phyloP scores from a whole-genome alignment of 2,113 vertebrate genomes.

The Raja brachyura region DNA sequence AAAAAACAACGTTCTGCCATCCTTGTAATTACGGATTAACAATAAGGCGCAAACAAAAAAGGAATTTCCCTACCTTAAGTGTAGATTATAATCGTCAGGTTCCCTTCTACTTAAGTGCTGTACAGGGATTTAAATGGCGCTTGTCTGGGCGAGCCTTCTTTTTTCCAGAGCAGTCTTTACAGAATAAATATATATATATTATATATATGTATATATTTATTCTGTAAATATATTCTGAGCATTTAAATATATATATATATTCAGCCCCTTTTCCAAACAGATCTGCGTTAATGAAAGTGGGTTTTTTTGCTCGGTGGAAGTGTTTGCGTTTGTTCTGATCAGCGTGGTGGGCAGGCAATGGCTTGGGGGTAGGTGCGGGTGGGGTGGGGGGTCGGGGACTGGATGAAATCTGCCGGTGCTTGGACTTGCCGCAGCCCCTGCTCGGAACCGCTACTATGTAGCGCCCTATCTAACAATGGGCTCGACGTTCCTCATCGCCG shows the following conservation, averaged over 20 bases:
- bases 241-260: background rate
- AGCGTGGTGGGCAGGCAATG: background rate
- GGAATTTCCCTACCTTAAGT: conserved; percentile 18
- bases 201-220: no score
- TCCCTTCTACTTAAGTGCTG: conserved; percentile 3
- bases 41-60: background rate
- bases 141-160: conserved; percentile 25
- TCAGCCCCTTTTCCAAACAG: background rate
- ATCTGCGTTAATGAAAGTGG: background rate
- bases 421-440: background rate
- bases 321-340: background rate
- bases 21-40: background rate
- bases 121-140: conserved; percentile 32
- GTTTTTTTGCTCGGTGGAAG: background rate
- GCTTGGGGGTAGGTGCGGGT: background rate
- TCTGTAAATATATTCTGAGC: no score
- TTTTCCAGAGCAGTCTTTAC: background rate
- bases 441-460: background rate
- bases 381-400: background rate
- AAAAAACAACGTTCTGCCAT: background rate
- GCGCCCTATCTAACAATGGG: conserved; percentile 10
- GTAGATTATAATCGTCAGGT: background rate
- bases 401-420: background rate
- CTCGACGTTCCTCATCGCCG: background rate
- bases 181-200: background rate